Base-by-base conservation (phyloP, 2,888 invertebrate species). In the Apocheima hispidaria region DNA sequence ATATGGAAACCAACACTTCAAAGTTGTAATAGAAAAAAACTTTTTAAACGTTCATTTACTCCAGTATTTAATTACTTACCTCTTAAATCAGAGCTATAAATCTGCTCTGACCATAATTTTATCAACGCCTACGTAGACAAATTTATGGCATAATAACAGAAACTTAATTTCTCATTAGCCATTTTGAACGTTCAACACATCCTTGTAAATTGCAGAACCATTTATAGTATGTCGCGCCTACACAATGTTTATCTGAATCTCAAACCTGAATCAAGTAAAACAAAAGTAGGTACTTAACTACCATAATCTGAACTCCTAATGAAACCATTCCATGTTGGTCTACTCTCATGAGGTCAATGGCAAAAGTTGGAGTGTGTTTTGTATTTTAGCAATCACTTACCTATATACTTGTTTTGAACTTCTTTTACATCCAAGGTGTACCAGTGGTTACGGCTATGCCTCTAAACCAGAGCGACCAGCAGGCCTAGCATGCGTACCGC, bases 241-340 rank as follows among this genome's bases (percentile, higher is more conserved):
- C 69, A 46, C 20, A 52, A 59, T 57, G 38, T 69, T 51, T 61
- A 63, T 69, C 64, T 36, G 16, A 54, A 52, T 50, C 60, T 60
- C 53, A 55, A 51, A 36, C 50, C 30, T 18, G 18, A 21, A 28
- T 43, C 33, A 49, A 60, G 43, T 49, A 20, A 49, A 54, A 49
- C 54, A 43, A 53, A 43, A n/a, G n/a, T n/a, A n/a, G n/a, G n/a
- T n/a, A n/a, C n/a, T n/a, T 48, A 50, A 51, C 43, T 43, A 30
- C 43, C 33, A 54, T 44, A 54, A 44, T 44, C 28, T 40, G 23
- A 35, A 36, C 33, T 54, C 35, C 50, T 41, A 56, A 48, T 56
- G 55, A 61, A 60, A 61, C 52, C 52, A 61, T 46, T 55, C 28
- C 40, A 52, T 40, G 46, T 61, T 26, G 56, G 28, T 51, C 14